Base-by-base conservation (phyloP, 2,113 vertebrate genomes). In the Electrona antarctica region DNA sequence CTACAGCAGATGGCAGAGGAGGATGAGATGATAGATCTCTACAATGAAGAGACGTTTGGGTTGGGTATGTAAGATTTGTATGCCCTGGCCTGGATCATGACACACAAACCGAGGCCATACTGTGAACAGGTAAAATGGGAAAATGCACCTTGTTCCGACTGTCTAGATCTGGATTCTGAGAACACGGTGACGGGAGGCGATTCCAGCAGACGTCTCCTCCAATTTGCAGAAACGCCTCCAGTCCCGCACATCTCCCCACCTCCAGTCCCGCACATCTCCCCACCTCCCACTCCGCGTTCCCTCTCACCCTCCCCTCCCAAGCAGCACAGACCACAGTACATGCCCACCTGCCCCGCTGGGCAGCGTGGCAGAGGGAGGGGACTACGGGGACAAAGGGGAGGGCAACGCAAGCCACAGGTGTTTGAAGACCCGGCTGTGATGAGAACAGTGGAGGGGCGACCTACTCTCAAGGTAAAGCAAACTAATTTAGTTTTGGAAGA, bases 11-110 rank as follows among this genome's bases (percentile, higher is more conserved):
- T 95, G 93, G 93, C 82, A 0, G 95, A 96, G 77, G 95, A 96
- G 56, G 95, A 96, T 54, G 94, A 95, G 64, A 94, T 93, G 14
- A 93, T 96, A 0, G 93, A 97, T 49, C 65, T 95, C 7, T 91
- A 95, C 90, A 96, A 97, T 0, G 95, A 95, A 2, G 95, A 95
- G 87, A 96, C 95, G 1, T 97, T 97, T 87, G 95, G 94, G 48
- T 87, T 95, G 85, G 93, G 94, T 94, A 63, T 33, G 33, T 41
- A 41, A 41, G 33, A 41, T 41, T 41, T 41, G 33, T 41, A 41
- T 41, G 33, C 21, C 21, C 21, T 41, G 33, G 21, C 21, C 33
- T 41, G 33, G 33, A 41, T 41, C 33, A 41, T 3, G 33, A 6
- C 21, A 21, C 21, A 21, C 21, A 21, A 21, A 21, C 21, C 21